Conservation (phyloP, 2,113 vertebrate species). For the Talpa occidentalis region DNA sequence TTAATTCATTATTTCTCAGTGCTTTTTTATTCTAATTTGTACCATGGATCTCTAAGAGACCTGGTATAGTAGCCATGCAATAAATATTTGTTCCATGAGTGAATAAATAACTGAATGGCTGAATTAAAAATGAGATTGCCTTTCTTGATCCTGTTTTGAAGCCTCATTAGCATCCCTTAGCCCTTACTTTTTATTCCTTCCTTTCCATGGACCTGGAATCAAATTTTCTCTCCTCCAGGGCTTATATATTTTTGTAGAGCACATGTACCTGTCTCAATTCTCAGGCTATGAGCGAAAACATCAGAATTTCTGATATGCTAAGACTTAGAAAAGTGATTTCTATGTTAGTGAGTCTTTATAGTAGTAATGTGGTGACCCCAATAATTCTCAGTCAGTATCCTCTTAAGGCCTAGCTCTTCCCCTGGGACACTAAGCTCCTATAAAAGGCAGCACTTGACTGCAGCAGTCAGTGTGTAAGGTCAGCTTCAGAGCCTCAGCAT, state of each 20-base stretch:
- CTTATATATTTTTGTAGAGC: background rate
- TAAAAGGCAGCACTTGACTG: background rate
- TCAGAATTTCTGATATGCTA: background rate
- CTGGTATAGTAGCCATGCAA: background rate
- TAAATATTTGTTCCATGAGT: background rate
- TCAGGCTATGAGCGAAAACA: background rate
- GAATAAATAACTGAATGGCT: background rate
- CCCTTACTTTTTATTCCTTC: background rate
- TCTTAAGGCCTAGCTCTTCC: background rate
- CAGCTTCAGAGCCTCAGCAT: background rate
- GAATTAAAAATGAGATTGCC: background rate
- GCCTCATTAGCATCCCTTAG: background rate
- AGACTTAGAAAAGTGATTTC: background rate
- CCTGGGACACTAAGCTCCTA: background rate
- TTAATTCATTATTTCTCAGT: background rate
- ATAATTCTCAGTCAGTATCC: background rate
- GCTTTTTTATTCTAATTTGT: constrained; percentile 20
- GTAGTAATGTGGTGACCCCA: background rate
- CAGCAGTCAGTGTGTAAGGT: background rate
- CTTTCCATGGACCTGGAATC: background rate
- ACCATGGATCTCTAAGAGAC: background rate
- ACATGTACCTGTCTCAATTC: background rate
- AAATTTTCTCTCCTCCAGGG: background rate
- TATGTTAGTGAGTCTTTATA: background rate
- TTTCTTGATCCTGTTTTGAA: background rate